phyloP scores from a whole-genome alignment of 2,888 invertebrate species.

The Apantesis nais region DNA sequence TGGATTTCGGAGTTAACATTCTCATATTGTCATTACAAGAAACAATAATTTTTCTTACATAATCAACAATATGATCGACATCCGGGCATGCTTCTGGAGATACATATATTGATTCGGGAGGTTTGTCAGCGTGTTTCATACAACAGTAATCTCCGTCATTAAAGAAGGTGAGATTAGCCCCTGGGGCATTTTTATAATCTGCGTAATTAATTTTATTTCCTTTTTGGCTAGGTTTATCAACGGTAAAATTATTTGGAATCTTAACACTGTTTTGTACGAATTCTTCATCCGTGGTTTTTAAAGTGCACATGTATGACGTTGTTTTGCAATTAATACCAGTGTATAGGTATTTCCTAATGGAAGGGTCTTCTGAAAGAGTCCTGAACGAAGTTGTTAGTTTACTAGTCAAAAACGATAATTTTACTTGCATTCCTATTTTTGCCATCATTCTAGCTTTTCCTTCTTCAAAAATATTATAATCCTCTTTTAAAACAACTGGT shows the following conservation, averaged over 20 bases:
- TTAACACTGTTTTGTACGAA: slow-evolving; percentile 71
- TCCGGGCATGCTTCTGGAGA: slow-evolving; percentile 74
- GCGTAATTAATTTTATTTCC: slow-evolving; percentile 62
- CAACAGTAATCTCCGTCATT: slow-evolving; percentile 76
- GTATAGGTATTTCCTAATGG: slow-evolving; percentile 70
- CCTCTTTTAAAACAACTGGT: slow-evolving; percentile 68
- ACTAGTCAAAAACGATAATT: slow-evolving; percentile 68
- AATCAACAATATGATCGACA: slow-evolving; percentile 74
- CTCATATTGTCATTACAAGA: slow-evolving; percentile 82
- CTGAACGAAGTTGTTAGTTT: slow-evolving; percentile 74
- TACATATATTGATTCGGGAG: slow-evolving; percentile 71
- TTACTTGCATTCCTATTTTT: slow-evolving; percentile 73
- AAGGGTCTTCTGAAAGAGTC: slow-evolving; percentile 75
- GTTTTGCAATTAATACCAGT: slow-evolving; percentile 78
- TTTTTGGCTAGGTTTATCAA: slow-evolving; percentile 60
- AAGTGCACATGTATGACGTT: slow-evolving; percentile 76
- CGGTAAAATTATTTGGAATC: slow-evolving; percentile 62
- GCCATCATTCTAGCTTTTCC: slow-evolving; percentile 74
- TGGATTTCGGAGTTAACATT: slow-evolving; percentile 76
- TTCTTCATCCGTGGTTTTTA: slow-evolving; percentile 75
- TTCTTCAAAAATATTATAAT: slow-evolving; percentile 79
- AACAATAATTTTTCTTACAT: slow-evolving; percentile 74
- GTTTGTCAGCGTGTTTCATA: slow-evolving; percentile 71
- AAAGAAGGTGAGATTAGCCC: slow-evolving; percentile 71
- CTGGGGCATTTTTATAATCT: slow-evolving; percentile 75